Base-by-base conservation (phyloP, 2,888 invertebrate species). In the Aphidoletes aphidimyza region DNA sequence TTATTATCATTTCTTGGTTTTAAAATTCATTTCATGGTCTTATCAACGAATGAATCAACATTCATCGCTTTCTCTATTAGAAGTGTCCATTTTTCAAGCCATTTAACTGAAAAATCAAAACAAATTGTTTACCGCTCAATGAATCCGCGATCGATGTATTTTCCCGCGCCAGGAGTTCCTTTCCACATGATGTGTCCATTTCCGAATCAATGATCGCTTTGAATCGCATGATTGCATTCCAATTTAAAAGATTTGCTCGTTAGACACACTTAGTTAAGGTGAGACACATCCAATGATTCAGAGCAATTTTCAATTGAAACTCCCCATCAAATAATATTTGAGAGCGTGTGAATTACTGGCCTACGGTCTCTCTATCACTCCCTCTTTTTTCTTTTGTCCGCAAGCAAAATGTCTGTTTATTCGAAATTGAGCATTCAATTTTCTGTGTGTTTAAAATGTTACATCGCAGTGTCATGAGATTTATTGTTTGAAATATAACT, bases 401-500 rank as follows among this genome's bases (percentile, higher is more conserved):
- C 49, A 49, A 17, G 17, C 47, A 9, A 19, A 9, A 47, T 17
- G n/a, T 54, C 22, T 54, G 54, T 54, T 54, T 54, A 69, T 69
- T 69, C n/a, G 34, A 69, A 69, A 26, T 69, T 26, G 2, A 30
- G 11, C 30, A 69, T 69, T 69, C 69, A 69, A 30, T 34, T 69
- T 69, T 26, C 69, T 69, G 34, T 69, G 30, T 30, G 26, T 69
- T 69, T 26, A 69, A 69, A n/a, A n/a, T n/a, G n/a, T 69, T 69
- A 30, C n/a, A 69, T 69, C 30, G 30, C 30, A 30, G 69, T 69
- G 69, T 69, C 69, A 69, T 30, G 69, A 17, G 34, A 69, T 69
- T 69, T 69, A 69, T 69, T 69, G 69, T 69, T 69, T 69, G 69
- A 9, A 69, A 30, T 69, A 30, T 69, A 14, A 69, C 69, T 69